Percentiles rank a stretch among this genome's conserved stretches.
Evolutionary conservation across 1,140 invertebrate species (phyloP).

Genomic region (Drosophila grimshawi): DNA sequence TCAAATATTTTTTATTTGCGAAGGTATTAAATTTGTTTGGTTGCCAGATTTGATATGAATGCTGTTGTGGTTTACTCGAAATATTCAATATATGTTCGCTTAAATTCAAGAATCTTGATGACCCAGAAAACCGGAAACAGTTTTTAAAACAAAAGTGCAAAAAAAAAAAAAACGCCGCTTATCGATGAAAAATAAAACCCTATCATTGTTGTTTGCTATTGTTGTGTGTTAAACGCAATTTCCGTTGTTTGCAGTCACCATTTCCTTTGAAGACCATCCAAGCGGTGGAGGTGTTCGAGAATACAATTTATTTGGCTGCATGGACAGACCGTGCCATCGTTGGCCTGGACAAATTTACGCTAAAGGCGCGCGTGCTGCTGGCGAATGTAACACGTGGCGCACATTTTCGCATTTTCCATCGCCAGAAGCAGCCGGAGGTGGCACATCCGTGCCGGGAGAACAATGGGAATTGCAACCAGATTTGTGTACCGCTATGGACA

Average conservation of each 20-base stretch:
- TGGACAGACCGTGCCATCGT: conserved; percentile 88
- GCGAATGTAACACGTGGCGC: conserved; percentile 85
- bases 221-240: conserved; percentile 28
- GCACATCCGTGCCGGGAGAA: conserved; percentile 90
- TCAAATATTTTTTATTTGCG: background rate
- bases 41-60: background rate
- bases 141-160: conserved; percentile 3
- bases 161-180: conserved; percentile 3
- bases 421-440: conserved; percentile 90
- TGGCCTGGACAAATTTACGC: conserved; percentile 86
- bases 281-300: conserved; percentile 90
- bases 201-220: conserved; percentile 17
- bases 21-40: background rate
- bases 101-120: background rate
- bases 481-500: conserved; percentile 88
- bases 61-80: background rate
- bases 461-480: conserved; percentile 91
- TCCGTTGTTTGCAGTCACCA: conserved; percentile 86
- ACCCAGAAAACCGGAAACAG: conserved; percentile 3
- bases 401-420: conserved; percentile 89
- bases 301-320: conserved; percentile 88
- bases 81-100: background rate
- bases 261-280: conserved; percentile 86
- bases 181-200: conserved; percentile 14
- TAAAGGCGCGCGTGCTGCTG: conserved; percentile 72